Percentiles rank a stretch among this genome's conserved stretches.
Evolutionary conservation across 2,888 invertebrate species (phyloP).

Genomic region (Oeneis ivallda): DNA sequence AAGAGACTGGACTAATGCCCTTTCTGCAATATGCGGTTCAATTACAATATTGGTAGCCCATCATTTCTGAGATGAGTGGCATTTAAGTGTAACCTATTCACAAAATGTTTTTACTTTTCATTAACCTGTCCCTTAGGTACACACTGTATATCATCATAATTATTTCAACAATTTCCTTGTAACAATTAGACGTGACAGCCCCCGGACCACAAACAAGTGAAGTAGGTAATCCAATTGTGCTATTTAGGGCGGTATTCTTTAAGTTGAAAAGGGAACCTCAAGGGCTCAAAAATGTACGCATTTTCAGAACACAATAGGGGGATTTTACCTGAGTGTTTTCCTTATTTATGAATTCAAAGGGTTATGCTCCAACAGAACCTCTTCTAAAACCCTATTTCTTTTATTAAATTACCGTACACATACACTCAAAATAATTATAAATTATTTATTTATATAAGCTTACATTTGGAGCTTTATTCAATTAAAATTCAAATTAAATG

Average conservation of each 20-base stretch:
- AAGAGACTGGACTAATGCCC: too few relatives aligned
- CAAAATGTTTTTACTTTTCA: too few relatives aligned
- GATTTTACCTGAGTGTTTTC: conserved; percentile 1
- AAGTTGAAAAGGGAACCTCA: conserved; percentile 9
- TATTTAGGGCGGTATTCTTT: conserved; percentile 7
- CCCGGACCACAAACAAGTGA: neutral
- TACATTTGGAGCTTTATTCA: too few relatives aligned
- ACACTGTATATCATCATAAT: neutral
- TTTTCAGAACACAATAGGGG: conserved; percentile 1
- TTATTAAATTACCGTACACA: neutral
- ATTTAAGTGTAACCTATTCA: too few relatives aligned
- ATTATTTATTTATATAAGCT: too few relatives aligned
- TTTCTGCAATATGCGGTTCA: too few relatives aligned
- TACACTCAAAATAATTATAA: neutral
- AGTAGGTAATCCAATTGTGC: conserved; percentile 5
- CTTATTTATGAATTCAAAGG: conserved; percentile 15
- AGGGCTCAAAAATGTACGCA: conserved; percentile 1
- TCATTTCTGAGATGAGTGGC: too few relatives aligned
- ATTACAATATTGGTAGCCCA: too few relatives aligned
- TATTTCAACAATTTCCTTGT: neutral
- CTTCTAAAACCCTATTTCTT: neutral
- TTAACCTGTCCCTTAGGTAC: too few relatives aligned
- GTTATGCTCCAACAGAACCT: neutral
- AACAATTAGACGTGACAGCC: conserved; percentile 6
- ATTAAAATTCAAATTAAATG: too few relatives aligned